Conservation (phyloP, 2,888 invertebrate species). For the Stegana nigrithorax region DNA sequence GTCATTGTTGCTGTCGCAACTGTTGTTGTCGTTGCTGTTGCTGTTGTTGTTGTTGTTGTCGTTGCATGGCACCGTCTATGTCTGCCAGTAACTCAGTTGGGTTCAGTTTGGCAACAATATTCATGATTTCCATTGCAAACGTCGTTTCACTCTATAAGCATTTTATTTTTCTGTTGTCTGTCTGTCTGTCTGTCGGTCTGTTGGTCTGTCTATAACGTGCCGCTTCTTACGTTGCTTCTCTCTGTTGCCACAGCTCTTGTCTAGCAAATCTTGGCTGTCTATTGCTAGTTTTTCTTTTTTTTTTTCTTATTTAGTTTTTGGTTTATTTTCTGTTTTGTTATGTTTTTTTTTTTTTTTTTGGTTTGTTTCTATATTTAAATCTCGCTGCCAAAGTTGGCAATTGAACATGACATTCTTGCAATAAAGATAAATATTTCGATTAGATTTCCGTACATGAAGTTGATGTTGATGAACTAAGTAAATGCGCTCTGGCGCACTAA, state of each 20-base stretch:
- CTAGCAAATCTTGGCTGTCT: conserved; percentile 7
- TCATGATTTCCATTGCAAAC: too few relatives aligned
- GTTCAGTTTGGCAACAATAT: too few relatives aligned
- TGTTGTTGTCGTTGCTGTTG: neutral
- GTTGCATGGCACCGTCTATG: too few relatives aligned
- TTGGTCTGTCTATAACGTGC: neutral
- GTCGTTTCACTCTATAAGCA: too few relatives aligned
- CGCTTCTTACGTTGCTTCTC: neutral
- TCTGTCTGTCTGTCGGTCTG: neutral
- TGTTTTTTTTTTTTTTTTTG: too few relatives aligned
- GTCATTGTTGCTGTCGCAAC: neutral
- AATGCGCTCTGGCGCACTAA: neutral
- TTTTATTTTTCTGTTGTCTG: neutral
- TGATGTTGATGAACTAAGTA: conserved; percentile 17
- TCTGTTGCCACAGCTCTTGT: neutral
- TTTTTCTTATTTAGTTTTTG: neutral
- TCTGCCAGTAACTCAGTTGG: too few relatives aligned
- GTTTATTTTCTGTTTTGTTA: neutral
- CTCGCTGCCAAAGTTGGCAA: conserved; percentile 34
- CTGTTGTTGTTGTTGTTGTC: neutral
- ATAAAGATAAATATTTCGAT: conserved; percentile 41
- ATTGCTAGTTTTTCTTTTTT: neutral
- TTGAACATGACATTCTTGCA: conserved; percentile 42
- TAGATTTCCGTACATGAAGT: conserved; percentile 28
- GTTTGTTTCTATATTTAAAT: conserved; percentile 12